Evolutionary conservation across 2,888 invertebrate genomes (phyloP), one percentile per base, ranked within the genome.

Genomic region (Thereva unica): DNA sequence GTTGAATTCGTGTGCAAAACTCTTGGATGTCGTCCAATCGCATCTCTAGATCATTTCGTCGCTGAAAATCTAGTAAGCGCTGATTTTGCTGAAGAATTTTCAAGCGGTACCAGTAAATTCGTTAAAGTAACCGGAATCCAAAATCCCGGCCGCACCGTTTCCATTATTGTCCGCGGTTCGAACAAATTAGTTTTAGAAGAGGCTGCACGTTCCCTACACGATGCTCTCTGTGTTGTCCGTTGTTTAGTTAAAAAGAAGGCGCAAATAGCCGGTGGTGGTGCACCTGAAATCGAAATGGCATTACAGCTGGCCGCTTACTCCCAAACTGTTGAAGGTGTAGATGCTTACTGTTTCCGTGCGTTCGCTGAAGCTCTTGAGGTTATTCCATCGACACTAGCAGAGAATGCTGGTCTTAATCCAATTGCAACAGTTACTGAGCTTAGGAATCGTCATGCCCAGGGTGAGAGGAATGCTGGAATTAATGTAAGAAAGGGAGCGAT

Each of bases 1-100:
- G 93, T 99, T 73, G 95, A 98, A 76, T 98, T 97, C 81, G 90
- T 99, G 23, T 97, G 96, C 83, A 97, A 96, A 84, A 93, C 94
- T 5, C 83, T 97, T 37, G 91, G 91, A 35, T 97, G 97, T 78
- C 87, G 96, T 57, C 99, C 99, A 0, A 95, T 99, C 74, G 99
- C 99, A 4, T 97, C 97, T n/a, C 83, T 98, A 70, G 99, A 99
- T 83, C 99, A 99, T 79, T 99, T 99, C 81, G 86, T 90, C 0
- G 85, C 97, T 10, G 98, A 99, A 77, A 91, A 93, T 80, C 84
- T 99, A 38, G 93, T 93, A 6, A 86, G 85, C 70, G 98, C 98
- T 5, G 98, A 99, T 74, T 82, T 97, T 56, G 96, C 94, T 3
- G 97, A 99, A 79, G 97, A 98, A 83, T 85, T 97, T 38, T 87